Percentiles rank a stretch among this genome's conserved stretches.
phyloP scores from a whole-genome alignment of 2,113 vertebrate genomes.

The Pedionomus torquatus region DNA sequence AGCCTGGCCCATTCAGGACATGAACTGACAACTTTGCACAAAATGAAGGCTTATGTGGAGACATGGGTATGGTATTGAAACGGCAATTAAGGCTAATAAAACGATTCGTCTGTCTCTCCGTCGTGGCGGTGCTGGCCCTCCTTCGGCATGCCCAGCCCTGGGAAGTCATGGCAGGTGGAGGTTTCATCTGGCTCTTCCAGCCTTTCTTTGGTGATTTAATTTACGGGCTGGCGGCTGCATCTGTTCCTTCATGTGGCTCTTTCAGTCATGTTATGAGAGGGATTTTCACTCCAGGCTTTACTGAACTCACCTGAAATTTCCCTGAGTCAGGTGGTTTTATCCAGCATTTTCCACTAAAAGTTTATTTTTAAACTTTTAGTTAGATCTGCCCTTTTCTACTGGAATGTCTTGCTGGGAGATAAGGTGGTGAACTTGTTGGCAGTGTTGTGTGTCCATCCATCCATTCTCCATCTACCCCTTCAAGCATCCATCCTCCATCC shows the following conservation, averaged over 20 bases:
- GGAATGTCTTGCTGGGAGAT: neutral
- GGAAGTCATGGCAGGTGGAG: neutral
- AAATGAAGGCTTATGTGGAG: conserved; percentile 54
- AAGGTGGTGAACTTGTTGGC: neutral
- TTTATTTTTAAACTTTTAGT: neutral
- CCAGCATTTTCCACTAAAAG: neutral
- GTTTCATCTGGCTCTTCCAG: conserved; percentile 9
- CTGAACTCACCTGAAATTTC: neutral
- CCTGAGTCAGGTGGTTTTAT: conserved; percentile 2
- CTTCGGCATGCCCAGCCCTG: neutral
- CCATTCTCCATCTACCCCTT: neutral
- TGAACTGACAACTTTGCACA: conserved; percentile 71
- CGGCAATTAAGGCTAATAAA: conserved; percentile 69
- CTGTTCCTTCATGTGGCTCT: neutral
- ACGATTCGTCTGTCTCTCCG: neutral
- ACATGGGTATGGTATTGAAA: conserved; percentile 47
- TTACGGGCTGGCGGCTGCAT: neutral
- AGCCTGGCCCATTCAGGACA: conserved; percentile 69
- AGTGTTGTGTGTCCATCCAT: neutral
- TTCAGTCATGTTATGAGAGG: neutral
- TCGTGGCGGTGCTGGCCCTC: neutral
- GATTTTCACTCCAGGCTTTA: conserved; percentile 11
- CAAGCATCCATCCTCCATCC: neutral
- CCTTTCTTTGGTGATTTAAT: conserved; percentile 2
- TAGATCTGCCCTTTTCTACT: neutral